A percentile compares a stretch with the other conserved stretches of the same genome.
phyloP scores from a whole-genome alignment of 2,888 invertebrate species.

The Ariolimax columbianus region DNA sequence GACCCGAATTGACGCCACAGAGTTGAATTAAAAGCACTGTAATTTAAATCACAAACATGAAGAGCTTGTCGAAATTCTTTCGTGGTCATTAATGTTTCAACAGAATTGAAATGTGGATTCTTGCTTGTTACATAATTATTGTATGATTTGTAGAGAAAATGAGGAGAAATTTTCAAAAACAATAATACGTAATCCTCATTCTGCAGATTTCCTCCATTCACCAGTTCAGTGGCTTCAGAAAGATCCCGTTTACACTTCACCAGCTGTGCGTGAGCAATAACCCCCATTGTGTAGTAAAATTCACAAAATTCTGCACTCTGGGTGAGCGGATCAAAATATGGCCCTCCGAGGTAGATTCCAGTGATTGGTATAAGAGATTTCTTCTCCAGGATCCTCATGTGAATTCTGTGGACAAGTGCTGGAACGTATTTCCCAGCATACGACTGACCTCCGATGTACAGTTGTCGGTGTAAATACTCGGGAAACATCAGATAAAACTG shows the following conservation, averaged over 20 bases:
- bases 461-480: conserved; percentile 85
- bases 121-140: neutral
- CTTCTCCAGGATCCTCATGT: conserved; percentile 59
- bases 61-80: neutral
- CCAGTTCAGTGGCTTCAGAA: neutral
- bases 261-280: neutral
- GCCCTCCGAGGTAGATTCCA: conserved; percentile 76
- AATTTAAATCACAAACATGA: neutral
- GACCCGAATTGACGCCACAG: neutral
- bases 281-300: conserved; percentile 23
- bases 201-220: neutral
- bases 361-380: conserved; percentile 63
- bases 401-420: conserved; percentile 81
- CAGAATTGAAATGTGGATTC: neutral
- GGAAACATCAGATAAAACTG: conserved; percentile 93
- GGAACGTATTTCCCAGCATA: conserved; percentile 86
- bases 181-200: neutral
- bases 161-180: neutral
- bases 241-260: neutral
- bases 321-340: conserved; percentile 74
- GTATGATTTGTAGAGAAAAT: neutral
- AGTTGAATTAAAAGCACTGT: neutral
- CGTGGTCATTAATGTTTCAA: neutral
- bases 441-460: conserved; percentile 89
- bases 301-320: neutral